These are phyloP conservation scores for Lepidurus apus DNA, from an alignment of 1,140 invertebrate genomes.

Conservation along the genomic window DNA sequence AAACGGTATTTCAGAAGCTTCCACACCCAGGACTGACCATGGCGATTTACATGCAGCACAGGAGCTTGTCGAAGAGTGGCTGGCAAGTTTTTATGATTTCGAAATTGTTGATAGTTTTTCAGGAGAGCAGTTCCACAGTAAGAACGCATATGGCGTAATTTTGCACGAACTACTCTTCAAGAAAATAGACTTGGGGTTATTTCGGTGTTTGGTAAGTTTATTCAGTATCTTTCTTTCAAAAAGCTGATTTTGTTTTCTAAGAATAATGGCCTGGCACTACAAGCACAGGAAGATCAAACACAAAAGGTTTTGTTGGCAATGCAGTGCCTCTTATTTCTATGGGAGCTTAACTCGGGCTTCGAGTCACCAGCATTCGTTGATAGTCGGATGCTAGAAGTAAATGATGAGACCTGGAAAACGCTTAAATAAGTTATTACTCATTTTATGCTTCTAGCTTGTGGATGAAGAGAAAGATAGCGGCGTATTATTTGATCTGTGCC, in stretches of 20 bases:
- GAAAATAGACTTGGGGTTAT: background rate
- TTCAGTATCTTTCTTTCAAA: background rate
- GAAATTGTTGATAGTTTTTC: conserved; percentile 3
- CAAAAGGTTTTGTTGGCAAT: background rate
- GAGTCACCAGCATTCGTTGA: background rate
- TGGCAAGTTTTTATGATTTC: background rate
- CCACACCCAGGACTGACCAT: background rate
- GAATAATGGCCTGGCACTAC: background rate
- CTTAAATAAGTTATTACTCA: background rate
- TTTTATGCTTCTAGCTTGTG: background rate
- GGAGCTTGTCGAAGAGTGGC: background rate
- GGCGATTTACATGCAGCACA: background rate
- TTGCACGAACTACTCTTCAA: background rate
- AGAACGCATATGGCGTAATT: background rate
- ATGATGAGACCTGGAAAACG: background rate
- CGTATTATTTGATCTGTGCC: background rate
- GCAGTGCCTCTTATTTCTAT: background rate
- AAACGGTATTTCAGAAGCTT: no score
- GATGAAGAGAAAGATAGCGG: background rate
- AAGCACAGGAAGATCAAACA: conserved; percentile 1
- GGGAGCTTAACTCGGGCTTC: background rate
- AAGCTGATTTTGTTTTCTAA: background rate
- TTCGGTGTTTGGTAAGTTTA: background rate
- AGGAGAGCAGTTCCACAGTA: background rate
- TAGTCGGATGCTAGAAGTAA: background rate